phyloP scores from a whole-genome alignment of 2,888 invertebrate species.

The Diplazon laetatorius region DNA sequence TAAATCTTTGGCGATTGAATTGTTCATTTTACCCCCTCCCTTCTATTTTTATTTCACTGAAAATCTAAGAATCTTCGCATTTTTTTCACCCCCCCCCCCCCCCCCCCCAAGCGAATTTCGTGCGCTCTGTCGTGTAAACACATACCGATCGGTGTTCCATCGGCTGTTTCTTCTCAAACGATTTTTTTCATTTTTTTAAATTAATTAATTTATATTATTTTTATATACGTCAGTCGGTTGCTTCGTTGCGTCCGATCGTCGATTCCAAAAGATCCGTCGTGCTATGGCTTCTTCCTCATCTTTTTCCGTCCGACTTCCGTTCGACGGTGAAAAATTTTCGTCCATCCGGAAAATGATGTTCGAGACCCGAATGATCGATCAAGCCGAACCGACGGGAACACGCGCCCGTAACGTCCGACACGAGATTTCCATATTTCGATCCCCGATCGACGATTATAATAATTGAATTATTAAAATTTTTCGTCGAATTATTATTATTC shows the following conservation, averaged over 20 bases:
- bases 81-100: too few species aligned
- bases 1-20: constrained; percentile 63
- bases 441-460: constrained; percentile 44
- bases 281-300: constrained; percentile 21
- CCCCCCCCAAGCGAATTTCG: background rate
- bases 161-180: background rate
- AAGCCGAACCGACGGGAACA: too few species aligned
- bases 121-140: constrained; percentile 10
- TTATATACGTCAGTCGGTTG: constrained; percentile 2
- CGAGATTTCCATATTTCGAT: constrained; percentile 11
- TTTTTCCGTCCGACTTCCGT: background rate
- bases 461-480: too few species aligned
- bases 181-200: background rate
- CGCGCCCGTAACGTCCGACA: constrained; percentile 21
- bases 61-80: constrained; percentile 9
- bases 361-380: too few species aligned
- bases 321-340: too few species aligned
- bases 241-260: constrained; percentile 20
- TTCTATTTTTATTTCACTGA: too few species aligned
- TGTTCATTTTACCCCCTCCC: background rate
- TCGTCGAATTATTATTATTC: constrained; percentile 44
- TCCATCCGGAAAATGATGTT: too few species aligned
- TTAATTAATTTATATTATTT: too few species aligned
- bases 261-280: constrained; percentile 16
- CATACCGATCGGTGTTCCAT: background rate